Evolutionary conservation across 2,888 invertebrate genomes (phyloP), one percentile per base, ranked within the genome.

Genomic region (Plagodis dolabraria): DNA sequence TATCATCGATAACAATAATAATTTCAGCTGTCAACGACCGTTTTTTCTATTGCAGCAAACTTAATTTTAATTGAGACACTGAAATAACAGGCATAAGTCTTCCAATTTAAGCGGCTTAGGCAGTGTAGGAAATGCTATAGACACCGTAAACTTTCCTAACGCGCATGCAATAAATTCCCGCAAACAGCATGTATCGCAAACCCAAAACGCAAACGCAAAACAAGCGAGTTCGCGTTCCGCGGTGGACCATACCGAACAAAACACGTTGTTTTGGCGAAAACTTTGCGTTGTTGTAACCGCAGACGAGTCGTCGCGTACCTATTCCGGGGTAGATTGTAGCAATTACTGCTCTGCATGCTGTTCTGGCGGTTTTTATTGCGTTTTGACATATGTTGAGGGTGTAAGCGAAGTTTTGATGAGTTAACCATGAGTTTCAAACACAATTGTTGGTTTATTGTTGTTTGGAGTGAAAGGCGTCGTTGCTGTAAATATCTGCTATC

Each of bases 251-350:
- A 48, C 22, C 22, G 22, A 2, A 53, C 56, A 44, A 33, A 53
- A 60, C 59, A 60, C 54, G 64, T 49, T 64, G 63, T 64, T 58
- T 59, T 56, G 59, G 56, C 75, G 71, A 56, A 65, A 74, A 76
- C 72, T 76, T 74, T 56, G 62, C 67, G 57, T 53, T 53, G 35
- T 60, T 54, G 54, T 34, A 36, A 22, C 60, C 60, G 35, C 60
- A 44, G 52, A n/a, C 43, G 46, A 52, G 34, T n/a, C 46, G 50
- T 8, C 43, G 42, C 9, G 43, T 45, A 22, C 22, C 22, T 22
- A 47, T 47, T 49, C 35, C 8, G 47, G 35, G 45, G 35, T 44
- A 48, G 43, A 47, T 35, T 50, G 53, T 53, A 55, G 45, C 60
- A 56, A 53, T 60, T 60, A 56, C 48, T 35, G 42, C 40, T 47